phyloP scores from a whole-genome alignment of 2,888 invertebrate species.

The Siphlonurus alternatus region DNA sequence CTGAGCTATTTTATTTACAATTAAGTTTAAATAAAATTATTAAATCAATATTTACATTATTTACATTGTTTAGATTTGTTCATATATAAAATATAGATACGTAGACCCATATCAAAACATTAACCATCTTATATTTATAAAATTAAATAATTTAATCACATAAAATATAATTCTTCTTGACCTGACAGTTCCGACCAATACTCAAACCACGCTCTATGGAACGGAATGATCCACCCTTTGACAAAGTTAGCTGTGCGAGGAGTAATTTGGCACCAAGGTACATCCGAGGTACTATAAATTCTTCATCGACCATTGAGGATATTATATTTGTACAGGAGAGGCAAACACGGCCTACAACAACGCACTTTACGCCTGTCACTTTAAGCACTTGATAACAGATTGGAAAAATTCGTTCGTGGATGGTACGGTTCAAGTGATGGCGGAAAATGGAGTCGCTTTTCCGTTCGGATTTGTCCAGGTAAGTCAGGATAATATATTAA shows the following conservation, averaged over 20 bases:
- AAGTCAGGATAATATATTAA: no score
- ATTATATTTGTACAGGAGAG: not conserved
- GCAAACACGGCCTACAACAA: not conserved
- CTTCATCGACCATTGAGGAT: no score
- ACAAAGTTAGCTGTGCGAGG: not conserved
- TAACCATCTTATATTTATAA: no score
- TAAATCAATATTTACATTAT: not conserved
- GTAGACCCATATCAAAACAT: no score
- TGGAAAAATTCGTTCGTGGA: not conserved
- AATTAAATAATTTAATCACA: no score
- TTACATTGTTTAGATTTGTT: no score
- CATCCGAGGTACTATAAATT: not conserved
- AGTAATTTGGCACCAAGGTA: constrained; percentile 2
- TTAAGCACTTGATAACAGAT: not conserved
- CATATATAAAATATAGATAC: no score
- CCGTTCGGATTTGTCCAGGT: constrained; percentile 4
- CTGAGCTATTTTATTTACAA: no score
- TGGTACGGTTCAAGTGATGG: not conserved
- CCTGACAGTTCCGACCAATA: not conserved
- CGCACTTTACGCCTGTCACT: not conserved
- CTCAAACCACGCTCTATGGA: not conserved
- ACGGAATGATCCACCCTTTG: not conserved
- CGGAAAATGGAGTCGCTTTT: not conserved
- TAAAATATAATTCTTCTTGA: not conserved
- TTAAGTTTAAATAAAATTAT: not conserved